Evolutionary conservation across 2,113 vertebrate genomes (phyloP).

Genomic region (Phodopus roborovskii): DNA sequence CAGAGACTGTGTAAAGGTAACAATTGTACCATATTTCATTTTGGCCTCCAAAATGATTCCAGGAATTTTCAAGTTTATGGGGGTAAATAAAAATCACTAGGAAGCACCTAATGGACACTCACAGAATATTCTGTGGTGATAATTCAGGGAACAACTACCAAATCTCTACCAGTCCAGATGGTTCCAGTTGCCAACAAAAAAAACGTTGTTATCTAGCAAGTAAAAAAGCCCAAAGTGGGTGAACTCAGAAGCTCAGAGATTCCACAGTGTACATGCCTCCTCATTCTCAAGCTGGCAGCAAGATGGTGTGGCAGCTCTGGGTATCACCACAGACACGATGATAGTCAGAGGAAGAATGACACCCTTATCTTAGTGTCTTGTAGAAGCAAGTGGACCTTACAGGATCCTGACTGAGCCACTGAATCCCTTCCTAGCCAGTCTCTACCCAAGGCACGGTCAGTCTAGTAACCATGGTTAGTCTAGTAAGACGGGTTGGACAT

Average conservation of each 20-base stretch:
- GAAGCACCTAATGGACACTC: background rate
- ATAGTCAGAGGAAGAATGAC: background rate
- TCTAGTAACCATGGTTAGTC: background rate
- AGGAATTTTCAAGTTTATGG: background rate
- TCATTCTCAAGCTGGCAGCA: background rate
- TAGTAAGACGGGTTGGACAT: background rate
- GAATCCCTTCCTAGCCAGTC: background rate
- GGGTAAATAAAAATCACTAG: background rate
- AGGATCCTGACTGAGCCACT: background rate
- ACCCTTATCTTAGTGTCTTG: background rate
- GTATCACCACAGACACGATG: background rate
- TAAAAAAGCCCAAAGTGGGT: background rate
- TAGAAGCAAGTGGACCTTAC: slow-evolving; percentile 39
- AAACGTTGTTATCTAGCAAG: background rate
- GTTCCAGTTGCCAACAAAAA: background rate
- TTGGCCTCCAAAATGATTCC: slow-evolving; percentile 40
- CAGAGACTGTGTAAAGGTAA: background rate
- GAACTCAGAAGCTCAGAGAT: background rate
- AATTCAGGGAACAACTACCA: background rate
- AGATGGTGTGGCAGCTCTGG: background rate
- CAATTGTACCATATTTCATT: background rate
- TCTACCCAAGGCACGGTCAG: background rate
- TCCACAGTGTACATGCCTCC: background rate
- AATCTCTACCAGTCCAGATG: background rate
- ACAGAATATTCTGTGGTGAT: background rate